Conservation (phyloP, 1,140 invertebrate genomes). For the Ceratosolen solmsi region DNA sequence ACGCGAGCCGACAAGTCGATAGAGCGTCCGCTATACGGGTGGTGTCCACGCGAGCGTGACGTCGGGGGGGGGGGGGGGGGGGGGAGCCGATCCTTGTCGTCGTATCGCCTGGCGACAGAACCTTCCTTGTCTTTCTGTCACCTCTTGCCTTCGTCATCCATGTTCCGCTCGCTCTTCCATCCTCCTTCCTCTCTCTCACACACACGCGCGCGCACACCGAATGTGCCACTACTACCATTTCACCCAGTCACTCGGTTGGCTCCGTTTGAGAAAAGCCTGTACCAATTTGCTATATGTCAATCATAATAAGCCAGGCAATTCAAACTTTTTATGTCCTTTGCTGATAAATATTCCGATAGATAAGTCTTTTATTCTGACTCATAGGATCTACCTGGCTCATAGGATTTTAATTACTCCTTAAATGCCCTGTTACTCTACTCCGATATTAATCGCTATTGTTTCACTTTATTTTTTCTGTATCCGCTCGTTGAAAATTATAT, state of each 20-base stretch:
- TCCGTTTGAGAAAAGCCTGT: slow-evolving; percentile 4
- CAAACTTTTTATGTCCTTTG: background rate
- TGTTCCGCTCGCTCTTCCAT: background rate
- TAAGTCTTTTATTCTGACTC: background rate
- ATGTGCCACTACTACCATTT: background rate
- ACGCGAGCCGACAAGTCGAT: slow-evolving; percentile 13
- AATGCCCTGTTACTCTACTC: background rate
- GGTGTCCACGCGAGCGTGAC: background rate
- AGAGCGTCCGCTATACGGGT: background rate
- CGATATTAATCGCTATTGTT: background rate
- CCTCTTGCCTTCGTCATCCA: slow-evolving; percentile 31
- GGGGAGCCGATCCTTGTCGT: slow-evolving; percentile 22
- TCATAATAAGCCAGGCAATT: slow-evolving; percentile 45
- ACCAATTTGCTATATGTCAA: slow-evolving; percentile 51
- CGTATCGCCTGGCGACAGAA: slow-evolving; percentile 27
- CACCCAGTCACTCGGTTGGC: background rate
- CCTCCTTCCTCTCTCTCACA: background rate
- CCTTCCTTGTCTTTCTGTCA: slow-evolving; percentile 47
- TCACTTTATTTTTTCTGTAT: background rate
- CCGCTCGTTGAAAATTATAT: too few relatives aligned
- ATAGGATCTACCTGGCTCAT: background rate
- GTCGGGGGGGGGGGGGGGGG: background rate
- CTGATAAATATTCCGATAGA: background rate
- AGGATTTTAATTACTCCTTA: background rate
- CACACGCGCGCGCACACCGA: background rate